Base-by-base conservation (phyloP, 2,888 invertebrate species). In the Lordiphosa fenestrarum region DNA sequence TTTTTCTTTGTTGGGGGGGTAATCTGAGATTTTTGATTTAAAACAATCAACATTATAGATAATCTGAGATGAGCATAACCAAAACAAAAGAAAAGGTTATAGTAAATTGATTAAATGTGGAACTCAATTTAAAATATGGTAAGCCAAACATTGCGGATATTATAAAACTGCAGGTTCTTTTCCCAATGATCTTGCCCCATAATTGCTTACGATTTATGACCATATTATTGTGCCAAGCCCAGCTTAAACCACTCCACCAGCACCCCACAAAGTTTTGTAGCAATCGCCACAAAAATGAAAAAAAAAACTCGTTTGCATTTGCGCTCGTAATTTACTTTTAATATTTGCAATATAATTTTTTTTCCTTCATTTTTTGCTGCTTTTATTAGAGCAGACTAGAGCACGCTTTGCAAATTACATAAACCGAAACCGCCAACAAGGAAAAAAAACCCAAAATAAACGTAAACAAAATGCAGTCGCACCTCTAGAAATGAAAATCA, bases 321-420 rank as follows among this genome's bases (percentile, higher is more conserved):
- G 70, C 56, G 64, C 48, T 68, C 72, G 83, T 83, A 75, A 78
- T 82, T 82, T 76, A 75, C 69, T 72, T 75, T 68, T 80, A 83
- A 75, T 82, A 83, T 75, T 77, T 78, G 76, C 67, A 69, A 69
- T 78, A 74, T 62, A 63, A 46, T 59, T 67, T 60, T 49, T 42
- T 54, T 40, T 48, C 15, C 15, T 15, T 38, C 46, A 36, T 12
- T 55, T 37, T 66, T 58, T 60, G 42, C 40, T 38, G 58, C 58
- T 66, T 73, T 82, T 82, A 82, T 69, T 77, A 61, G 71, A 72
- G 70, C 60, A 59, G 48, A 51, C 54, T 63, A 42, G 62, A 73
- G 76, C 76, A 82, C 80, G 75, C 80, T 77, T 77, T 55, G 69
- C 53, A 39, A 72, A 82, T 82, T 82, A 83, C 67, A 83, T 82